Percentiles rank a stretch among this genome's conserved stretches.
Evolutionary conservation across 2,113 vertebrate species (phyloP).

Genomic region (Oncorhynchus nerka): DNA sequence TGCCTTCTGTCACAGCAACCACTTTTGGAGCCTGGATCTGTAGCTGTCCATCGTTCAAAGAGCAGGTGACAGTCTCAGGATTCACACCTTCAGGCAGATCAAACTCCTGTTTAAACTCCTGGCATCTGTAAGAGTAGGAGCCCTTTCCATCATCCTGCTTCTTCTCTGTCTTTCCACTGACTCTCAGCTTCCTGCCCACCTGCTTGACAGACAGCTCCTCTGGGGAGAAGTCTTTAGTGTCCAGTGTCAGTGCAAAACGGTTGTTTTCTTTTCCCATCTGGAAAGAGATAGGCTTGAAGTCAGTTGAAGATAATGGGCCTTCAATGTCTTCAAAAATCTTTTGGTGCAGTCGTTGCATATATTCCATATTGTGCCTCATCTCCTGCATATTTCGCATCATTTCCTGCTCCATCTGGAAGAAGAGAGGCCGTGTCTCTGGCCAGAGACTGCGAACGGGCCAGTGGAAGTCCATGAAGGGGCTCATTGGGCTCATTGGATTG

Average conservation of each 20-base stretch:
- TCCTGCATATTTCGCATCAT: slow-evolving; percentile 61
- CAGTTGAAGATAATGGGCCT: slow-evolving; percentile 11
- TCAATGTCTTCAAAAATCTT: slow-evolving; percentile 56
- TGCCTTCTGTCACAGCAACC: slow-evolving; percentile 10
- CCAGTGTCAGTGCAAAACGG: slow-evolving; percentile 47
- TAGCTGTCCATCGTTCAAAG: slow-evolving; percentile 47
- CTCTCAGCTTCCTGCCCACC: slow-evolving; percentile 56
- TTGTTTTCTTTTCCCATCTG: slow-evolving; percentile 36
- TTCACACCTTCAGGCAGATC: slow-evolving; percentile 56
- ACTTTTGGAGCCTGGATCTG: slow-evolving; percentile 47
- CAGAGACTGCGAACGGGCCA: slow-evolving; percentile 61
- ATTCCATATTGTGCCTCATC: slow-evolving; percentile 51
- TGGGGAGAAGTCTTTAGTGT: slow-evolving; percentile 52
- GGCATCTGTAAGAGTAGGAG: slow-evolving; percentile 50
- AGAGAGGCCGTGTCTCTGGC: slow-evolving; percentile 55
- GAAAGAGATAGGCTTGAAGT: slow-evolving; percentile 53
- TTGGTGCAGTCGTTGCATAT: slow-evolving; percentile 52
- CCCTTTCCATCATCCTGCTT: slow-evolving; percentile 58
- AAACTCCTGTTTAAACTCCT: slow-evolving; percentile 61
- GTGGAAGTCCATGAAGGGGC: slow-evolving; percentile 54
- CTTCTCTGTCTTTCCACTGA: slow-evolving; percentile 57
- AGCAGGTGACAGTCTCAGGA: slow-evolving; percentile 49
- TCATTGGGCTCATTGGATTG: slow-evolving; percentile 12
- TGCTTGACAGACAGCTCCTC: slow-evolving; percentile 58
- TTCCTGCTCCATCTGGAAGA: slow-evolving; percentile 53